Conservation (phyloP, 2,797 vertebrate species). For the Dendrocincla tyrannina region DNA sequence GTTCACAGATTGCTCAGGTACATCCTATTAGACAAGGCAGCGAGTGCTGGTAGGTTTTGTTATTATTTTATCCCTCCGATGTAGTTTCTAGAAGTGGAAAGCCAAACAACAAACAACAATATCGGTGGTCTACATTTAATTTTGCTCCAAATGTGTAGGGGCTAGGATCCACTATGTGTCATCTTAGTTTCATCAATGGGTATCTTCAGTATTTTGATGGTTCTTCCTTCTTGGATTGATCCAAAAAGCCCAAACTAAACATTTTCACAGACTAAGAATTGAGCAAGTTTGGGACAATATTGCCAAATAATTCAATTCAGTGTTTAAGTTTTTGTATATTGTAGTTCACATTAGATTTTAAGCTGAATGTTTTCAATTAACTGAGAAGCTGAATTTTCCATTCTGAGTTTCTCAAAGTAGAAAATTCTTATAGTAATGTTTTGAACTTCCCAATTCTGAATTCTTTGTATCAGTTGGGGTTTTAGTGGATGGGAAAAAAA, state of each 20-base stretch:
- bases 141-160: background rate
- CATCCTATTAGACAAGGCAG: background rate
- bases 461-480: background rate
- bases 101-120: background rate
- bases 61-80: background rate
- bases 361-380: background rate
- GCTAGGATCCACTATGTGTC: background rate
- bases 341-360: background rate
- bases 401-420: background rate
- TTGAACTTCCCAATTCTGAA: background rate
- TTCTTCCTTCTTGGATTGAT: background rate
- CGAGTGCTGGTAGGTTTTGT: background rate
- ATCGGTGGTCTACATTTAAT: background rate
- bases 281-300: background rate
- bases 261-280: background rate
- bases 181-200: background rate
- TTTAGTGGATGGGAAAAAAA: background rate
- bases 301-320: background rate
- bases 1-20: conserved; percentile 6
- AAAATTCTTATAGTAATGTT: background rate
- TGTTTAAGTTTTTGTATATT: background rate
- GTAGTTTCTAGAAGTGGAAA: background rate
- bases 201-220: background rate
- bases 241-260: background rate
- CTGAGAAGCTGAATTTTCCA: background rate